Percentiles rank a stretch among this genome's conserved stretches.
Conservation (phyloP, 1,140 invertebrate species). For the Psilanteris sp. region DNA sequence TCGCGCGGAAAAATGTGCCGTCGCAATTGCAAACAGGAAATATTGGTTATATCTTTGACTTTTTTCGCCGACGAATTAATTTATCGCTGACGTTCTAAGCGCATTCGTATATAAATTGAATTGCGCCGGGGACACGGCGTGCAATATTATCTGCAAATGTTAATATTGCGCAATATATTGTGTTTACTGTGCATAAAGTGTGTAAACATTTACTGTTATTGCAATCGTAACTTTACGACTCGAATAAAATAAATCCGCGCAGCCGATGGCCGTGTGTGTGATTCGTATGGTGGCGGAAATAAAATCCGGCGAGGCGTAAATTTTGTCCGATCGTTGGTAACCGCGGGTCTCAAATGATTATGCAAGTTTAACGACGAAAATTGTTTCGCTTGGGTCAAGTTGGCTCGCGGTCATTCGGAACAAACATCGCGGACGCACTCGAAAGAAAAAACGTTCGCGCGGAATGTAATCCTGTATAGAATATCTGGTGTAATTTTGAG, state of each 20-base stretch:
- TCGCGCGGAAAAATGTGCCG: neutral
- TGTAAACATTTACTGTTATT: slow-evolving; percentile 38
- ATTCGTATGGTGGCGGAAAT: slow-evolving; percentile 3
- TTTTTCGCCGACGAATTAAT: slow-evolving; percentile 22
- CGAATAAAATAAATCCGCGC: slow-evolving; percentile 8
- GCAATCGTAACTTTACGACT: neutral
- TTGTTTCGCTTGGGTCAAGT: too few relatives aligned
- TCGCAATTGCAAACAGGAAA: slow-evolving; percentile 35
- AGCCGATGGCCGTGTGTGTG: neutral
- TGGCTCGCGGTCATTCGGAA: too few relatives aligned
- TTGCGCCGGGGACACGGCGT: slow-evolving; percentile 11
- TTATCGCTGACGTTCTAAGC: slow-evolving; percentile 17
- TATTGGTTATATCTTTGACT: slow-evolving; percentile 20
- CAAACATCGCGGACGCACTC: too few relatives aligned
- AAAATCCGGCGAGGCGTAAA: slow-evolving; percentile 10
- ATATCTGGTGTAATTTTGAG: too few relatives aligned
- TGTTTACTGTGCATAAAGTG: slow-evolving; percentile 24
- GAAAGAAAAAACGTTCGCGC: too few relatives aligned
- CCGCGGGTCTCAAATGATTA: too few relatives aligned
- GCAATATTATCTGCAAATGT: slow-evolving; percentile 41
- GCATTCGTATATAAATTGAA: slow-evolving; percentile 33
- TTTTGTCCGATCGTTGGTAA: too few relatives aligned
- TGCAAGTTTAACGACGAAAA: too few relatives aligned
- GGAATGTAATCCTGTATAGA: too few relatives aligned
- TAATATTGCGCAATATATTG: slow-evolving; percentile 38